Conservation (phyloP, 2,888 invertebrate species). For the Lysandra coridon region DNA sequence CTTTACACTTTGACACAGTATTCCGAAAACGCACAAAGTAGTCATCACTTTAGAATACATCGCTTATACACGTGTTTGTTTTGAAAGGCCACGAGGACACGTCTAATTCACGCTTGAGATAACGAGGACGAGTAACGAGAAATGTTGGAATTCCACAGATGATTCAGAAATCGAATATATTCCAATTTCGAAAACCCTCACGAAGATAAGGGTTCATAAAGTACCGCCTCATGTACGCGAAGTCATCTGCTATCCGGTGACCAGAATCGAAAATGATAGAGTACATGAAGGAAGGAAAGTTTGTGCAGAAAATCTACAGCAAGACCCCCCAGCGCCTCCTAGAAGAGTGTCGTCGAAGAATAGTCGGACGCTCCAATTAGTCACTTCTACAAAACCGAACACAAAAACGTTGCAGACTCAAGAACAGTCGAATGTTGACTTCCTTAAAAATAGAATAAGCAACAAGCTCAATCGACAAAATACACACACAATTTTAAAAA, state of each 20-base stretch:
- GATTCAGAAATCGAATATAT: conserved; percentile 89
- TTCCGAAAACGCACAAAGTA: conserved; percentile 55
- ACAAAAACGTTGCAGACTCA: conserved; percentile 61
- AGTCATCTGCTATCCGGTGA: conserved; percentile 82
- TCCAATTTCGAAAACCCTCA: conserved; percentile 89
- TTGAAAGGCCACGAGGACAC: conserved; percentile 65
- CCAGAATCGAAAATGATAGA: conserved; percentile 59
- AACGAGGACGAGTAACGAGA: conserved; percentile 49
- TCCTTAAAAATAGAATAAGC: conserved; percentile 82
- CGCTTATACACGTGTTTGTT: conserved; percentile 59
- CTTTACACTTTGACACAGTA: conserved; percentile 42
- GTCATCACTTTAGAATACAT: conserved; percentile 54
- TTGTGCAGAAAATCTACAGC: conserved; percentile 53
- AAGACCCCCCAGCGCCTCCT: conserved; percentile 85
- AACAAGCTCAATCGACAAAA: conserved; percentile 78
- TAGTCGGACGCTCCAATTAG: conserved; percentile 84
- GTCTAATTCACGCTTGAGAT: conserved; percentile 66
- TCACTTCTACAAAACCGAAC: conserved; percentile 76
- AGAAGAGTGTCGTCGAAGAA: conserved; percentile 87
- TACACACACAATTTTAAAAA: conserved; percentile 64
- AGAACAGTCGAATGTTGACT: conserved; percentile 79
- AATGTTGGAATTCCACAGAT: conserved; percentile 83
- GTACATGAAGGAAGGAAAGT: conserved; percentile 79
- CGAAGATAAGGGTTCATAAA: conserved; percentile 89
- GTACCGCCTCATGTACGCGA: conserved; percentile 76